These are phyloP conservation scores for Protaetia brevitarsis DNA, from an alignment of 1,140 invertebrate species.

Conservation along the genomic window DNA sequence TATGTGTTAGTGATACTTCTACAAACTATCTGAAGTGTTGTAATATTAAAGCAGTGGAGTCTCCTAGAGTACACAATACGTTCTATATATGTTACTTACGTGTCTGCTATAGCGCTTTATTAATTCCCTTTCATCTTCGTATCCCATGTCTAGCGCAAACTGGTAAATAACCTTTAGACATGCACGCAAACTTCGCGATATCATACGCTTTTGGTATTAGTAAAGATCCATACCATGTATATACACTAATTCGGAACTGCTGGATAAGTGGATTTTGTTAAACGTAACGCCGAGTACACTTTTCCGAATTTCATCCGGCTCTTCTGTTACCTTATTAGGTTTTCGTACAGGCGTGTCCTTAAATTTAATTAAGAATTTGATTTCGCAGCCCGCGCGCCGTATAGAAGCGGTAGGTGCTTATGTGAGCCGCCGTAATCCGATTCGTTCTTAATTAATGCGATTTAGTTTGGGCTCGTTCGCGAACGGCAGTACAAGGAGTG, in stretches of 20 bases:
- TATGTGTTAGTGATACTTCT: no score
- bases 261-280: no score
- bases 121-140: no score
- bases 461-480: constrained; percentile 4
- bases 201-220: no score
- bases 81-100: background rate
- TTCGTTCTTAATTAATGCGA: constrained; percentile 12
- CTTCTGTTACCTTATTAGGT: background rate
- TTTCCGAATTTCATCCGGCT: no score
- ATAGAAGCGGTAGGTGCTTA: constrained; percentile 14
- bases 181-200: no score
- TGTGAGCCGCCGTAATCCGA: background rate
- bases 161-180: no score
- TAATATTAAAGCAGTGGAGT: background rate
- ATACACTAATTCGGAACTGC: no score
- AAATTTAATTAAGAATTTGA: constrained; percentile 10
- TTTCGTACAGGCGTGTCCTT: background rate
- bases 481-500: background rate
- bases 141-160: no score
- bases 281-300: no score
- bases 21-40: background rate
- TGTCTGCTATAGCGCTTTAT: background rate
- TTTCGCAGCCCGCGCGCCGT: background rate
- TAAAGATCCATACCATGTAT: no score
- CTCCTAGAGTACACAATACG: background rate